Evolutionary conservation across 2,888 invertebrate genomes (phyloP), one percentile per base, ranked within the genome.

Genomic region (Tinea trinotella): DNA sequence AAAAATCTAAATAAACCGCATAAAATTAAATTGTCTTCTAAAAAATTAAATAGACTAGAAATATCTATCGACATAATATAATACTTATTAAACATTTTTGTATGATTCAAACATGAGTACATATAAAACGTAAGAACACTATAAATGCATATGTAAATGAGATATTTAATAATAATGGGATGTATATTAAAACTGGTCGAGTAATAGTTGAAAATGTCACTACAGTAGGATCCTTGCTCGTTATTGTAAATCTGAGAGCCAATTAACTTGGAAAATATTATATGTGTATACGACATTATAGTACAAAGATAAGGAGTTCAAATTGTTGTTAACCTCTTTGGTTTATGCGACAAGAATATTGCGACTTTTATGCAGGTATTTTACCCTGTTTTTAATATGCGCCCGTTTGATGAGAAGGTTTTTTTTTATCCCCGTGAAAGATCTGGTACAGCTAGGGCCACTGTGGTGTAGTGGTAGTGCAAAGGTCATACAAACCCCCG

Each of bases 231-330:
- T 34, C 17, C 48, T 13, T 40, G 17, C 54, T 62, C 67, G 63
- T 70, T 67, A 70, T 56, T 61, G 63, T 70, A 67, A 67, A 70
- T 70, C 68, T 59, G 55, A 52, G 57, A 58, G 64, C 68, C 71
- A 72, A 72, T 72, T 72, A 72, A 70, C 65, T 64, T 61, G 59
- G 61, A 64, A 66, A 65, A 64, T 68, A 70, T 67, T 60, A 34
- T 50, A 18, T 50, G 50, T 19, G 46, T 17, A 17, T 46, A 17
- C 46, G 40, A 40, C 40, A 40, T 13, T 40, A 40, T 13, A 40
- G 13, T 40, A 40, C 7, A 15, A 12, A 40, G 40, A 40, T 40
- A 40, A 40, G 30, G 7, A n/a, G 30, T 30, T 30, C 30, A 30
- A 30, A 30, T 30, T 30, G 30, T 30, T 30, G 30, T 30, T 30